Percentiles rank a stretch among this genome's conserved stretches.
Conservation (phyloP, 2,888 invertebrate species). For the Hemithea aestivaria region DNA sequence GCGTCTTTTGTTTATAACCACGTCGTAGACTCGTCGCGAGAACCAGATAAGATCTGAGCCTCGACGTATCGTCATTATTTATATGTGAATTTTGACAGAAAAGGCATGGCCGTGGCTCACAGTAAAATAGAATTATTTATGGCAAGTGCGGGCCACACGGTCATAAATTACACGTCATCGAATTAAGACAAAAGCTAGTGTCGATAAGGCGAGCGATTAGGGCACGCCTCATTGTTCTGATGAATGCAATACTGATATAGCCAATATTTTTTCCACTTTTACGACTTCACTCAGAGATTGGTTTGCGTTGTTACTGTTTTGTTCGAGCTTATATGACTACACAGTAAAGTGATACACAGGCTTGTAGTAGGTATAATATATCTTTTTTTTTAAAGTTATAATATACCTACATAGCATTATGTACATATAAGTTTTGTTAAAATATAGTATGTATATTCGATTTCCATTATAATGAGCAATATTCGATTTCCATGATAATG, state of each 20-base stretch:
- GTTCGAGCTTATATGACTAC: constrained; percentile 22
- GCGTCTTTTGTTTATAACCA: constrained; percentile 70
- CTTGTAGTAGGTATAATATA: too few relatives aligned
- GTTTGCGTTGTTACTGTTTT: constrained; percentile 31
- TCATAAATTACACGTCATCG: constrained; percentile 68
- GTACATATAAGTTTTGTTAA: too few relatives aligned
- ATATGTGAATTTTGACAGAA: constrained; percentile 76
- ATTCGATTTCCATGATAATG: too few relatives aligned
- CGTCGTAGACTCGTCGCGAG: constrained; percentile 59
- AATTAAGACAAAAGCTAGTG: constrained; percentile 73
- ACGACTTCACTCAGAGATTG: constrained; percentile 57
- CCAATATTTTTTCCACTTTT: constrained; percentile 63
- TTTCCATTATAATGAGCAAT: too few relatives aligned
- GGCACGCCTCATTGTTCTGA: constrained; percentile 63
- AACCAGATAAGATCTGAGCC: constrained; percentile 63
- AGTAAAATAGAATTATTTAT: constrained; percentile 72
- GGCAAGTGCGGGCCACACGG: constrained; percentile 51
- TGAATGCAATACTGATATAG: constrained; percentile 58
- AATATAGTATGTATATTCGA: too few relatives aligned
- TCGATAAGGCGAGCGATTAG: constrained; percentile 64
- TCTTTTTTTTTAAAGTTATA: too few relatives aligned
- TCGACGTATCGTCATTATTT: constrained; percentile 68
- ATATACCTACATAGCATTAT: too few relatives aligned
- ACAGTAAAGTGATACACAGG: not conserved
- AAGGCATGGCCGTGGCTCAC: constrained; percentile 45